A percentile compares a stretch with the other conserved stretches of the same genome.
Evolutionary conservation across 2,113 vertebrate genomes (phyloP).

Genomic region (Hemiscyllium ocellatum): DNA sequence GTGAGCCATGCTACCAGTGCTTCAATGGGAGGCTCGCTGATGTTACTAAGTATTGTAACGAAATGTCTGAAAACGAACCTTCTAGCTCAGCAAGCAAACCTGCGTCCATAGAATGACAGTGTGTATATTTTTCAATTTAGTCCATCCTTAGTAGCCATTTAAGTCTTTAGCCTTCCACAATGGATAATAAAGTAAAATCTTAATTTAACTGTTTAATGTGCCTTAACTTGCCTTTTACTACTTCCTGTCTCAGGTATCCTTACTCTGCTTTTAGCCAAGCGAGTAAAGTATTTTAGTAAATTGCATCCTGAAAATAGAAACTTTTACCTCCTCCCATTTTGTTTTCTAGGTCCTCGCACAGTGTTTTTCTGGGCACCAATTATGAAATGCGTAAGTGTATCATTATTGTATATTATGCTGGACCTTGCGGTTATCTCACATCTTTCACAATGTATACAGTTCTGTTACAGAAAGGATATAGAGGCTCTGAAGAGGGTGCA

Average conservation of each 20-base stretch:
- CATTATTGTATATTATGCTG: neutral
- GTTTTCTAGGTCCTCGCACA: constrained; percentile 80
- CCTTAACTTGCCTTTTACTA: neutral
- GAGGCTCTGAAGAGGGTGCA: too few species aligned
- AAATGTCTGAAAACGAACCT: too few species aligned
- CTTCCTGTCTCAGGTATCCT: neutral
- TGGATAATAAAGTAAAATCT: neutral
- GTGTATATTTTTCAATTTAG: neutral
- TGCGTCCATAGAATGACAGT: too few species aligned
- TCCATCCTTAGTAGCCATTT: neutral
- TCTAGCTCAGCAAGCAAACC: too few species aligned
- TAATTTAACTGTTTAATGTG: neutral
- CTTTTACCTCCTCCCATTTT: neutral
- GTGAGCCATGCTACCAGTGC: too few species aligned
- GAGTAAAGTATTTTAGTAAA: neutral
- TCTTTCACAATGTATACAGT: too few species aligned
- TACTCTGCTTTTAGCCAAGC: neutral
- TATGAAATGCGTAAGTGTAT: constrained; percentile 90
- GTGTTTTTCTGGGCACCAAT: constrained; percentile 98
- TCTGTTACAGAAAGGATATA: too few species aligned
- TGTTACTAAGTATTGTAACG: too few species aligned
- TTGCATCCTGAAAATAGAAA: neutral
- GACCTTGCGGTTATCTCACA: too few species aligned
- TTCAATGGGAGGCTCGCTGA: too few species aligned
- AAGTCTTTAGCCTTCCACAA: neutral